Percentiles rank a stretch among this genome's conserved stretches.
These are phyloP conservation scores for Falco columbarius DNA, from an alignment of 2,797 vertebrate genomes.

Conservation along the genomic window DNA sequence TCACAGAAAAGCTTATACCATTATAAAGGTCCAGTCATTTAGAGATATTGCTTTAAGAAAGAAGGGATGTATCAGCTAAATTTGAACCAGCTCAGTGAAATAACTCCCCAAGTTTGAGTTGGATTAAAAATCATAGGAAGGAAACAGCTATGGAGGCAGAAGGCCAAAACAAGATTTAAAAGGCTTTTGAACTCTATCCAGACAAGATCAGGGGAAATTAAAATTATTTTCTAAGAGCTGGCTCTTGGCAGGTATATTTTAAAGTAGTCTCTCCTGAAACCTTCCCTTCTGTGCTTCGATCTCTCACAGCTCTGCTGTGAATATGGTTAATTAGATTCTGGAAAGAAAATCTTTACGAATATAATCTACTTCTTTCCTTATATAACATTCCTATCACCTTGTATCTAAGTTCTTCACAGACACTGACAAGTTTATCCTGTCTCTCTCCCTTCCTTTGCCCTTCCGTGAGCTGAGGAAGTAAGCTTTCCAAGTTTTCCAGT, in stretches of 20 bases:
- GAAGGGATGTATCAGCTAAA: conserved; percentile 2
- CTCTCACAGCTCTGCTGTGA: neutral
- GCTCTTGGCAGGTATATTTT: conserved; percentile 32
- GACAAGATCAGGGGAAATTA: conserved; percentile 36
- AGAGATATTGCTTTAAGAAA: conserved; percentile 17
- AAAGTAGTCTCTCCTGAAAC: conserved; percentile 10
- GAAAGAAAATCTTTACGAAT: conserved; percentile 29
- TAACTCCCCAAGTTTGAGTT: neutral
- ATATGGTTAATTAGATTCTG: neutral
- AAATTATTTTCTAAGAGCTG: neutral
- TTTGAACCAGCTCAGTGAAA: conserved; percentile 40
- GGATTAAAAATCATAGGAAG: conserved; percentile 43
- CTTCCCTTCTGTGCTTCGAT: neutral
- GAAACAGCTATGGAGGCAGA: conserved; percentile 46
- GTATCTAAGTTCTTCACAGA: neutral
- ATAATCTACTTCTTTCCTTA: neutral
- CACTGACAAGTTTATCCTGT: neutral
- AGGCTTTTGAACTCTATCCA: conserved; percentile 54
- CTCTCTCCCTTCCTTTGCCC: neutral
- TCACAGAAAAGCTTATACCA: neutral
- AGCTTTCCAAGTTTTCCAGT: neutral
- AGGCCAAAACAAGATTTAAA: conserved; percentile 60
- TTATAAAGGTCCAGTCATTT: conserved; percentile 7
- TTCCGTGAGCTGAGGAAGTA: neutral
- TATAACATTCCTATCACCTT: neutral